Evolutionary conservation across 2,113 vertebrate species (phyloP), one percentile per base, ranked within the genome.

Genomic region (Cyprinodon tularosa): DNA sequence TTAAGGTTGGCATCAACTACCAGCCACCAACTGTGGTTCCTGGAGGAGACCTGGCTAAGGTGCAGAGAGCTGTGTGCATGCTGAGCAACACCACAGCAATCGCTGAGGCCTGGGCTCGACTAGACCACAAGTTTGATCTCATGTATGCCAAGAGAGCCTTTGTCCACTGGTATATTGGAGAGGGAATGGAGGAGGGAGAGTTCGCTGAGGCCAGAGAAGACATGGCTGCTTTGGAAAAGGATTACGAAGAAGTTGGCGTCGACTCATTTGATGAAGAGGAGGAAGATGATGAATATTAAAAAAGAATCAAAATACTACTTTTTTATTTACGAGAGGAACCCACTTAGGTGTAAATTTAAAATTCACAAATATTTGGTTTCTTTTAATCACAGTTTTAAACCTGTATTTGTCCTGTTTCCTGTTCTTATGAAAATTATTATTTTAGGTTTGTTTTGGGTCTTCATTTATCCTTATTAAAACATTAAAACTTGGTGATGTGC

Each of bases 1-100:
- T 96, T 93, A 96, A 96, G 86, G 90, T 96, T 63, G 95, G 95
- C 13, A 95, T 96, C 90, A 96, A 96, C 83, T 96, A 95, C 86
- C 96, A 96, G 80, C 93, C 95, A 0, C 96, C 96, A 42, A 96
- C 95, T 0, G 95, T 93, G 47, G 95, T 96, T 68, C 95, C 95
- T 40, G 94, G 94, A 36, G 94, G 95, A 77, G 94, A 96, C 86
- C 87, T 95, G 89, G 95, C 95, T 81, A 96, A 96, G 76, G 92
- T 95, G 10, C 94, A 96, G 92, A 91, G 95, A 63, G 94, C 94
- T 0, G 93, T 95, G 64, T 96, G 95, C 61, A 95, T 96, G 95
- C 88, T 96, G 82, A 96, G 95, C 89, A 95, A 96, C 90, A 96
- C 96, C 86, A 96, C 94, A 9, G 95, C 95, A 81, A 96, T 95